Base-by-base conservation (phyloP, 2,113 vertebrate species). In the Gobius niger region DNA sequence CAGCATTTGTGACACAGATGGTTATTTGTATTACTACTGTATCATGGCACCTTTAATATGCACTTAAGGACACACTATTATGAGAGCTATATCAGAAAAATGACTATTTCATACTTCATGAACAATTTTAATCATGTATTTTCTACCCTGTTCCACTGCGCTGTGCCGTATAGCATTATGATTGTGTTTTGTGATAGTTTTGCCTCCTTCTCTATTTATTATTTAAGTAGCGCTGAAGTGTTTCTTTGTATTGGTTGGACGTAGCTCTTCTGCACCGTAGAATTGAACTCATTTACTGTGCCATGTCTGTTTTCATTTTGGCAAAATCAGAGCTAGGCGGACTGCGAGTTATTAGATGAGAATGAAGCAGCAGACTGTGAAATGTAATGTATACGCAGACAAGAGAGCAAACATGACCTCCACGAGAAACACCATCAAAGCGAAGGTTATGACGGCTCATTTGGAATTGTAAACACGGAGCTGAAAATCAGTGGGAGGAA, bases 311-410 rank as follows among this genome's bases (percentile, higher is more conserved):
- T 87, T 82, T 87, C 83, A 85, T 87, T 88, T 85, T 79, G 82
- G 70, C 77, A 80, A 89, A 89, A 90, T 90, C 85, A 88, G 81
- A 85, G 82, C 66, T 85, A 76, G 82, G 75, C 83, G 7, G 84
- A 70, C 86, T 85, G 81, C 72, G 61, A 88, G 84, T 90, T 78
- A 88, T 91, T 87, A 90, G 80, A 84, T 67, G 83, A 75, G 78
- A 88, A 87, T 83, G 79, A 89, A 83, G 90, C 88, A 90, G 85
- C 72, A 87, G 86, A 89, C 84, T 89, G 87, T 88, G 89, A 89
- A 91, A 91, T 86, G 85, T 87, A 82, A 91, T 76, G 72, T 85
- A 85, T 75, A 89, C 81, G 81, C 80, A 85, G 71, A 71, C 71
- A 76, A 72, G 59, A 82, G 70, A 68, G 53, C 72, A 82, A 88